These are phyloP conservation scores for Hippocampus mohnikei DNA, from an alignment of 2,113 vertebrate genomes.

Conservation along the genomic window DNA sequence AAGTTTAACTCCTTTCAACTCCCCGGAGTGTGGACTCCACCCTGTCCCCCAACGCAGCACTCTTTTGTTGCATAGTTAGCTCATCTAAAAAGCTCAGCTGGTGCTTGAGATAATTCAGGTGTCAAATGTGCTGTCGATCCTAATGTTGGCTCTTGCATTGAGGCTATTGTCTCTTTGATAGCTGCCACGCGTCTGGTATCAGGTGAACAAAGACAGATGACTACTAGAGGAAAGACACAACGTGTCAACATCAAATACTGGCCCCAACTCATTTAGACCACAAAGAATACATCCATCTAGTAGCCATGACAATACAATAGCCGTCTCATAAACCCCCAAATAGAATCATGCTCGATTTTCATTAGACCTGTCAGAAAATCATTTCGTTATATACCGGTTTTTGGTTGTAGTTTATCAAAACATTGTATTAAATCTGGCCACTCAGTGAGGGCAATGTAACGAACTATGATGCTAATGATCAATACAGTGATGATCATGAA, in stretches of 20 bases:
- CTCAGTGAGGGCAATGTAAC: background rate
- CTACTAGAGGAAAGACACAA: conserved; percentile 44
- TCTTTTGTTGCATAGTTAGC: conserved; percentile 52
- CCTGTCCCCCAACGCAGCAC: conserved; percentile 16
- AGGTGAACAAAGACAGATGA: conserved; percentile 71
- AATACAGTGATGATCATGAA: background rate
- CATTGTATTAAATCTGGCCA: background rate
- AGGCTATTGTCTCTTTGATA: conserved; percentile 65
- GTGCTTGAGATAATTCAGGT: conserved; percentile 70
- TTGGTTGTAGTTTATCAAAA: background rate
- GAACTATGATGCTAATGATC: background rate
- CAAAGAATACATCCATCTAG: background rate
- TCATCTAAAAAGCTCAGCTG: conserved; percentile 53
- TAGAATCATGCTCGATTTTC: background rate
- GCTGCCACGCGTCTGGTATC: conserved; percentile 73
- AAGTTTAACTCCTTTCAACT: conserved; percentile 47
- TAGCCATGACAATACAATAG: background rate
- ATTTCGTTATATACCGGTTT: background rate
- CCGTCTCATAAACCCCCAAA: background rate
- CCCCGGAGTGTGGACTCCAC: conserved; percentile 49
- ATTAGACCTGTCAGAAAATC: background rate
- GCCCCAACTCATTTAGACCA: background rate
- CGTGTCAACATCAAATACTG: conserved; percentile 18
- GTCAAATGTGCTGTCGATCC: conserved; percentile 61
- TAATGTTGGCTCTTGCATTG: conserved; percentile 51